Conservation (phyloP, 2,113 vertebrate species). For the Urocynchramus pylzowi region DNA sequence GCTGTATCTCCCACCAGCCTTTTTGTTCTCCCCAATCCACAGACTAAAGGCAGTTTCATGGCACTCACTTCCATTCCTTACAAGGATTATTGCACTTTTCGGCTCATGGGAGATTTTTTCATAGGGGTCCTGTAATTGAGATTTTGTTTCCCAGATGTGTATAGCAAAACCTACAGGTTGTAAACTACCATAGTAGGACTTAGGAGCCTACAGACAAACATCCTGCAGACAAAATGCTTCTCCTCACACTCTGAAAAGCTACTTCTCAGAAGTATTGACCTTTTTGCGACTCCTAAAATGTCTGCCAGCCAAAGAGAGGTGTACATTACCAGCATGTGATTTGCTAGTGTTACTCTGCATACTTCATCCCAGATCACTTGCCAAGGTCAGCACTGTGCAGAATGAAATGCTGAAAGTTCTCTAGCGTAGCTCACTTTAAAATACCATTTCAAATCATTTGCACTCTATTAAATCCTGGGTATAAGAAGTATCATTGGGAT, state of each 20-base stretch:
- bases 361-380: background rate
- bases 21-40: background rate
- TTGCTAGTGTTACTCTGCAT: constrained; percentile 6
- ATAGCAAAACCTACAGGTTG: background rate
- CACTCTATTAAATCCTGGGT: background rate
- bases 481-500: background rate
- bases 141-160: background rate
- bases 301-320: constrained; percentile 35
- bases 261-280: constrained; percentile 40
- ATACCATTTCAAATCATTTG: background rate
- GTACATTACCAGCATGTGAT: constrained; percentile 45
- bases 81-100: background rate
- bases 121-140: background rate
- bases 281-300: constrained; percentile 50
- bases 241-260: background rate
- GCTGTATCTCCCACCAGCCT: background rate
- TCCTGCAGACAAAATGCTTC: background rate
- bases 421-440: background rate
- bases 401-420: background rate
- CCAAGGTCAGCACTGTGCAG: background rate
- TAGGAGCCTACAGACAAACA: background rate
- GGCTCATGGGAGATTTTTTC: background rate
- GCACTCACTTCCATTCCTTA: background rate
- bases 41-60: background rate
- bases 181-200: background rate